Evolutionary conservation across 2,113 vertebrate genomes (phyloP).

Genomic region (Gymnogyps californianus): DNA sequence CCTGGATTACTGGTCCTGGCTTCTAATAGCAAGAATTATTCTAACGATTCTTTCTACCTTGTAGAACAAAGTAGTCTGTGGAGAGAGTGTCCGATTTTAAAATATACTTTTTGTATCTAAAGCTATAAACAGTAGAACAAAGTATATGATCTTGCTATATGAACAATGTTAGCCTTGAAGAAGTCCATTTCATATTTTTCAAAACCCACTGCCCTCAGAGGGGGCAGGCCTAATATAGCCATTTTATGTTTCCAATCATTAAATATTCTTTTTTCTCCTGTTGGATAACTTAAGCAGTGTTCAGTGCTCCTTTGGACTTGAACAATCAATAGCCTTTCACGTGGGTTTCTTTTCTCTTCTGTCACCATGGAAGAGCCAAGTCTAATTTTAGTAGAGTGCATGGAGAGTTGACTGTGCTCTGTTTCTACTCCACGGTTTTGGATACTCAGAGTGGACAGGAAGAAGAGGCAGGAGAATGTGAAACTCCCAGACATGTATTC

Average conservation of each 20-base stretch:
- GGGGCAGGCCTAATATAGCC: background rate
- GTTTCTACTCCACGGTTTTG: fast-evolving
- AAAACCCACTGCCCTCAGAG: background rate
- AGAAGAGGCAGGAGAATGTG: background rate
- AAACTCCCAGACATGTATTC: background rate
- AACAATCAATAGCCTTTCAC: background rate
- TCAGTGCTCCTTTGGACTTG: background rate
- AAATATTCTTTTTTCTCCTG: background rate
- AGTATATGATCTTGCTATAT: background rate
- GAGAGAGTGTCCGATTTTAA: background rate
- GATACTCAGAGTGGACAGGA: background rate
- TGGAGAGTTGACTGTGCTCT: background rate
- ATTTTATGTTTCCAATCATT: background rate
- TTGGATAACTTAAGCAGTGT: background rate
- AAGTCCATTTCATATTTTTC: background rate
- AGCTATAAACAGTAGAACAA: background rate
- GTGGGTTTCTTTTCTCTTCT: background rate
- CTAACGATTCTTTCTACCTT: background rate
- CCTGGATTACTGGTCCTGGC: background rate
- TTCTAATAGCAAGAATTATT: background rate
- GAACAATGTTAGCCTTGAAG: background rate
- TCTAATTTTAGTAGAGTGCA: background rate
- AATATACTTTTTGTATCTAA: background rate
- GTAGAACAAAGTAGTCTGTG: background rate
- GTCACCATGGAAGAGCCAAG: background rate